Conservation (phyloP, 2,113 vertebrate species). For the Bubalus kerabau region DNA sequence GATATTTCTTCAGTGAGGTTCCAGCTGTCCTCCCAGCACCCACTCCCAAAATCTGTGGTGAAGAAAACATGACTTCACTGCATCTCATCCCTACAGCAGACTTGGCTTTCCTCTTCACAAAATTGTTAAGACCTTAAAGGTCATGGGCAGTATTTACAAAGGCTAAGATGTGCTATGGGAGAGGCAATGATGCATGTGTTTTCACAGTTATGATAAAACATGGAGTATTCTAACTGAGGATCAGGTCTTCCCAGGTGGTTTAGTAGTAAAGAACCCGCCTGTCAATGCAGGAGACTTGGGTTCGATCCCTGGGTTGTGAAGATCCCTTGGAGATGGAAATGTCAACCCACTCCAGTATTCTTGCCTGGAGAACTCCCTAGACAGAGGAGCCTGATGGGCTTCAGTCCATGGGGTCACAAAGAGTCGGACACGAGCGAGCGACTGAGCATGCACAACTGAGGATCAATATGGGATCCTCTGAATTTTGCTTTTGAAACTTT, state of each 20-base stretch:
- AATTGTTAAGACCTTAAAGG: background rate
- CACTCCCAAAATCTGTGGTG: background rate
- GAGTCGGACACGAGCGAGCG: fast-evolving
- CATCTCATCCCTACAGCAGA: background rate
- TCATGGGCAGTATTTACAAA: background rate
- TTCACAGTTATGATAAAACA: background rate
- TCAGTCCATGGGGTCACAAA: background rate
- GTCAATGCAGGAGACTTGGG: background rate
- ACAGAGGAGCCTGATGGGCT: background rate
- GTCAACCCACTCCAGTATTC: background rate
- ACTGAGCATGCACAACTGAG: background rate
- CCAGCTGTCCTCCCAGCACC: background rate
- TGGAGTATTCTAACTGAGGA: background rate
- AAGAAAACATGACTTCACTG: background rate
- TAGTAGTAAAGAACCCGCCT: background rate
- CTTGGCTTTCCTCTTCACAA: background rate
- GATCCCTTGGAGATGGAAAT: background rate
- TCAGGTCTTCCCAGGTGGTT: background rate
- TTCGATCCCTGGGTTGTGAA: background rate
- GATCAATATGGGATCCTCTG: background rate
- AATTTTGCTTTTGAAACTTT: background rate
- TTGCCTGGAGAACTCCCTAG: background rate
- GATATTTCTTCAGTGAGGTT: background rate
- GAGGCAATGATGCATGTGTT: fast-evolving
- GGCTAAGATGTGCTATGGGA: too few species aligned